Percentiles rank a stretch among this genome's conserved stretches.
Evolutionary conservation across 1,140 invertebrate species (phyloP).

Genomic region (Vollenhovia emeryi): DNA sequence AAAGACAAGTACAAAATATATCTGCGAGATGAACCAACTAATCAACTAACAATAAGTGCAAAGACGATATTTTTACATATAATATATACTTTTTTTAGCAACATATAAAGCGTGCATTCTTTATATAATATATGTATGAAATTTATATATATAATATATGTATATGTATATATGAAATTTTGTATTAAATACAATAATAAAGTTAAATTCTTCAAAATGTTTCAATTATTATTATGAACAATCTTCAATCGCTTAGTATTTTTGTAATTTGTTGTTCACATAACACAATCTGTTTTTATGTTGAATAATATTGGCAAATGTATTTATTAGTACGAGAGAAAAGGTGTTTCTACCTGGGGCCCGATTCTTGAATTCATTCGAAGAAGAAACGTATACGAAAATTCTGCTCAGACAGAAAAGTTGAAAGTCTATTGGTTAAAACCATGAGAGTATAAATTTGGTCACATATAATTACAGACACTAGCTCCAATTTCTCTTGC

Average conservation of each 20-base stretch:
- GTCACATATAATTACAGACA: no score
- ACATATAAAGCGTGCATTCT: background rate
- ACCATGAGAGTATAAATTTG: no score
- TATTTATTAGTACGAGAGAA: background rate
- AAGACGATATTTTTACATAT: no score
- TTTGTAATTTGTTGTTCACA: background rate
- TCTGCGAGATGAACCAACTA: background rate
- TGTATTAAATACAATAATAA: constrained; percentile 11
- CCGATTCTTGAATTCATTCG: no score
- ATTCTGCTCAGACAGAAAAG: no score
- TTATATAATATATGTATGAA: background rate
- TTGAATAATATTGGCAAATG: background rate
- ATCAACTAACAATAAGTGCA: no score
- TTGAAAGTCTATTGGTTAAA: no score
- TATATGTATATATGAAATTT: background rate
- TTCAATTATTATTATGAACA: background rate
- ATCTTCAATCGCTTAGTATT: background rate
- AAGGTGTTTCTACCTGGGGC: no score
- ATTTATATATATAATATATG: no score
- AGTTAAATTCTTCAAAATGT: background rate
- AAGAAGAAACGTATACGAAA: no score
- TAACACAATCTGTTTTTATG: background rate
- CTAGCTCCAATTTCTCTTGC: no score
- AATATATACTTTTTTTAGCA: constrained; percentile 4
- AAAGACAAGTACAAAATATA: background rate